A percentile compares a stretch with the other conserved stretches of the same genome.
These are phyloP conservation scores for Onychomys arenicola DNA, from an alignment of 2,797 vertebrate genomes.

Conservation along the genomic window DNA sequence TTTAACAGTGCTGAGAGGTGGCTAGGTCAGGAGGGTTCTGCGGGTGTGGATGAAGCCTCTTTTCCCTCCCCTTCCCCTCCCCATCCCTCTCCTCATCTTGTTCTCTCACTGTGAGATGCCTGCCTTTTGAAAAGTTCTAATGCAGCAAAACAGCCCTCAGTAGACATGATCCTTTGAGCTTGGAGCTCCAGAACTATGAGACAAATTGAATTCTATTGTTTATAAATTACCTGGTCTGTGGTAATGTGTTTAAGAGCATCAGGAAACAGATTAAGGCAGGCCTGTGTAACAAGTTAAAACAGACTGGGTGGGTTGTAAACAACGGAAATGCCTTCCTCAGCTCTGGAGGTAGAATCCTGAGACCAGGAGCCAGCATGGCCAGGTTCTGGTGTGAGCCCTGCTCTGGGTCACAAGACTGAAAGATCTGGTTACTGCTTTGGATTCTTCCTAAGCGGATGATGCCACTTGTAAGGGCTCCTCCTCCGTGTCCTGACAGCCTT, in stretches of 20 bases:
- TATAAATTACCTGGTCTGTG: not conserved
- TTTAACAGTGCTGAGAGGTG: not conserved
- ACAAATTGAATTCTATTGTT: not conserved
- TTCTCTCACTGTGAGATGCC: not conserved
- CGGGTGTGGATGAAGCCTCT: not conserved
- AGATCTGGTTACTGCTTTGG: not conserved
- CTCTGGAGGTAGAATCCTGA: not conserved
- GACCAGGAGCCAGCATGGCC: too few relatives aligned
- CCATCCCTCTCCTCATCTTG: not conserved
- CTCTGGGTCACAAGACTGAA: not conserved
- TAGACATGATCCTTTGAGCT: not conserved
- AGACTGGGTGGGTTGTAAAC: not conserved
- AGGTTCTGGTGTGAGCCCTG: not conserved
- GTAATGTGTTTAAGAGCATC: not conserved
- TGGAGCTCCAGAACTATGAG: not conserved
- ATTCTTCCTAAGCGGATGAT: not conserved
- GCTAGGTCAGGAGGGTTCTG: not conserved
- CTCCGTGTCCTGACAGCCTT: not conserved
- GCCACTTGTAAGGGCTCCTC: not conserved
- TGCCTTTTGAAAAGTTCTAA: not conserved
- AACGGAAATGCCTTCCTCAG: not conserved
- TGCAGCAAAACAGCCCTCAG: not conserved
- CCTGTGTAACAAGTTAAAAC: not conserved
- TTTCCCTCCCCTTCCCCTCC: fast-evolving
- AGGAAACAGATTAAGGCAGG: not conserved